phyloP scores from a whole-genome alignment of 2,797 vertebrate genomes.

The Enteromius unitaeniatus region DNA sequence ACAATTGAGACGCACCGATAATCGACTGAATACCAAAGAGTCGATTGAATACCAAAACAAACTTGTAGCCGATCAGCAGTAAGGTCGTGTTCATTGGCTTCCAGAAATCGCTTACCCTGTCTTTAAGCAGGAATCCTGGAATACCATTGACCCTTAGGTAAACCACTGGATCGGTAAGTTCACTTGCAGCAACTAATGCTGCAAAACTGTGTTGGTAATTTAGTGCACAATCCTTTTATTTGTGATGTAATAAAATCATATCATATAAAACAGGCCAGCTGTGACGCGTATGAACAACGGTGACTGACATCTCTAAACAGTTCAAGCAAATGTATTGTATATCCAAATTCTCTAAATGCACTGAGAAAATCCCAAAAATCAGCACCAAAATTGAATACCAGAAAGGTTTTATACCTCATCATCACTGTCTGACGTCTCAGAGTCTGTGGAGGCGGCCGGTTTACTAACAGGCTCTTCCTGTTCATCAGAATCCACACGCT shows the following conservation, averaged over 20 bases:
- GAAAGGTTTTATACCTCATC: constrained; percentile 84
- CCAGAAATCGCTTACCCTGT: too few species aligned
- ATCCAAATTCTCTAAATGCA: neutral
- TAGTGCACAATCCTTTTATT: neutral
- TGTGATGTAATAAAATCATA: neutral
- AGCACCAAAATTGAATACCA: neutral
- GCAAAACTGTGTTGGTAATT: neutral
- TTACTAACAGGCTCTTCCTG: constrained; percentile 93
- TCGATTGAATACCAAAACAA: too few species aligned
- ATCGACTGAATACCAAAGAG: too few species aligned
- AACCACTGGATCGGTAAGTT: neutral
- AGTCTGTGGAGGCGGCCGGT: constrained; percentile 94
- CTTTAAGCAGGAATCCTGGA: neutral
- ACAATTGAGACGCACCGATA: too few species aligned
- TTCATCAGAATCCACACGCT: constrained; percentile 94
- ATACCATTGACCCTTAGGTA: neutral
- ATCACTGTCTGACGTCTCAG: constrained; percentile 96
- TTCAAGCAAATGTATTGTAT: neutral
- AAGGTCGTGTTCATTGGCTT: too few species aligned
- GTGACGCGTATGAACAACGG: neutral
- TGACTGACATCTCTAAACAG: neutral
- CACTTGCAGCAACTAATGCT: neutral
- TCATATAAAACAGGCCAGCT: neutral
- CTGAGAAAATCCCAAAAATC: neutral
- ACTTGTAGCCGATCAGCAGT: too few species aligned